These are phyloP conservation scores for Pseudotriccus pelzelni DNA, from an alignment of 2,797 vertebrate species.

Conservation along the genomic window DNA sequence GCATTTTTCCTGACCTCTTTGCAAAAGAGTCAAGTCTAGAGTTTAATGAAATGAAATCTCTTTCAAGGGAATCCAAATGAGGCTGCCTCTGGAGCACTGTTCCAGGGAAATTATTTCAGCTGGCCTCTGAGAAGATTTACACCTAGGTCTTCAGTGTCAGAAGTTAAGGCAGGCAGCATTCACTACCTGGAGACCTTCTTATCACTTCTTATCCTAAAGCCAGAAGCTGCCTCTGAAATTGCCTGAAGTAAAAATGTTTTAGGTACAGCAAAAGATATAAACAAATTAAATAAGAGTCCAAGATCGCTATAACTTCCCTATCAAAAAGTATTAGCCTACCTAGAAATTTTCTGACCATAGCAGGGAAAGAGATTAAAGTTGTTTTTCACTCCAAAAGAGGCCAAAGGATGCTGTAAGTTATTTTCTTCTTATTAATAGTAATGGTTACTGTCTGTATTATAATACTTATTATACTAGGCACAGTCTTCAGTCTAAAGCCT, in stretches of 20 bases:
- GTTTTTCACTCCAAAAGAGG: background rate
- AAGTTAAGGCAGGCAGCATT: slow-evolving; percentile 42
- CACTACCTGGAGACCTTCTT: slow-evolving; percentile 38
- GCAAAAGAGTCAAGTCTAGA: slow-evolving; percentile 69
- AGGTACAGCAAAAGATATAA: slow-evolving; percentile 43
- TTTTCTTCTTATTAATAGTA: background rate
- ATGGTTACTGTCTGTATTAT: background rate
- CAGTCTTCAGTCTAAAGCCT: background rate
- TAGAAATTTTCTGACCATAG: background rate
- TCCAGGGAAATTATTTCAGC: slow-evolving; percentile 66
- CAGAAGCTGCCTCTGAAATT: slow-evolving; percentile 46
- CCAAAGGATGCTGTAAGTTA: background rate
- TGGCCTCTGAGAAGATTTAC: slow-evolving; percentile 67
- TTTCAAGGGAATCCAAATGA: slow-evolving; percentile 60
- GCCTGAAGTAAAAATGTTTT: slow-evolving; percentile 36
- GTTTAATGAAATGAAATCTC: slow-evolving; percentile 76
- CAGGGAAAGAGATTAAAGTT: background rate
- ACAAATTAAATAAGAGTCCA: slow-evolving; percentile 13
- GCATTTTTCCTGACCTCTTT: slow-evolving; percentile 67
- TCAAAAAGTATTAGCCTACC: background rate
- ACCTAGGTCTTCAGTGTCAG: slow-evolving; percentile 49
- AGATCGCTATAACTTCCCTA: background rate
- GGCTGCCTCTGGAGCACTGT: slow-evolving; percentile 46
- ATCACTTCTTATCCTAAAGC: slow-evolving; percentile 48
- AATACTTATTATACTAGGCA: background rate